Conservation (phyloP, 1,140 invertebrate species). For the Brachionus plicatilis region DNA sequence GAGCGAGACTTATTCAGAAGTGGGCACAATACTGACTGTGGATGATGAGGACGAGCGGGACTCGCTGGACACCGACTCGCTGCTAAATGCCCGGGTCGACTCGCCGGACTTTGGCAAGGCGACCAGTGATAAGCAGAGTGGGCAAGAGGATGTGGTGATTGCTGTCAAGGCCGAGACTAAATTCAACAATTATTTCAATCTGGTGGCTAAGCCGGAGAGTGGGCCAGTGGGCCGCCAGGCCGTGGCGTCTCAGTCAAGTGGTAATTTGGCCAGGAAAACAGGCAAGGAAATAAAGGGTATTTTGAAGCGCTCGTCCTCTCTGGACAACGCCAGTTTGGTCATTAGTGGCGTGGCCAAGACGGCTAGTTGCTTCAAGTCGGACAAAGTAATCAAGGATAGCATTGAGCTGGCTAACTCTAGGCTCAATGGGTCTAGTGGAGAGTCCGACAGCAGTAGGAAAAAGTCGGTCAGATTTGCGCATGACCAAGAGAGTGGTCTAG, state of each 20-base stretch:
- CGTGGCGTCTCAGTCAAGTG: background rate
- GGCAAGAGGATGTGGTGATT: background rate
- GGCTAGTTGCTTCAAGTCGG: background rate
- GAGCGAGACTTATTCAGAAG: background rate
- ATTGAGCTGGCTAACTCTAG: constrained; percentile 12
- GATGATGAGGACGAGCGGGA: constrained; percentile 34
- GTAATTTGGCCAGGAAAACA: background rate
- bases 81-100: constrained; percentile 8
- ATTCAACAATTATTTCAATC: background rate
- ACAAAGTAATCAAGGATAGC: constrained; percentile 17
- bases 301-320: constrained; percentile 10
- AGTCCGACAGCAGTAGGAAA: background rate
- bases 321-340: background rate
- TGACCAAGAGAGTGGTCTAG: background rate
- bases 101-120: background rate
- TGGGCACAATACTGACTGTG: constrained; percentile 4
- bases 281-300: constrained; percentile 17
- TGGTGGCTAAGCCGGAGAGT: background rate
- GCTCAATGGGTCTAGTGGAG: background rate
- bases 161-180: background rate
- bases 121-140: background rate
- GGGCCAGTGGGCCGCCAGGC: background rate
- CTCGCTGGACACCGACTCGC: constrained; percentile 24
- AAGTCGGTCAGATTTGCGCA: constrained; percentile 21
- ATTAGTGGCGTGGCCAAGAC: background rate